phyloP scores from a whole-genome alignment of 2,888 invertebrate species.

The Elgonia sp. region DNA sequence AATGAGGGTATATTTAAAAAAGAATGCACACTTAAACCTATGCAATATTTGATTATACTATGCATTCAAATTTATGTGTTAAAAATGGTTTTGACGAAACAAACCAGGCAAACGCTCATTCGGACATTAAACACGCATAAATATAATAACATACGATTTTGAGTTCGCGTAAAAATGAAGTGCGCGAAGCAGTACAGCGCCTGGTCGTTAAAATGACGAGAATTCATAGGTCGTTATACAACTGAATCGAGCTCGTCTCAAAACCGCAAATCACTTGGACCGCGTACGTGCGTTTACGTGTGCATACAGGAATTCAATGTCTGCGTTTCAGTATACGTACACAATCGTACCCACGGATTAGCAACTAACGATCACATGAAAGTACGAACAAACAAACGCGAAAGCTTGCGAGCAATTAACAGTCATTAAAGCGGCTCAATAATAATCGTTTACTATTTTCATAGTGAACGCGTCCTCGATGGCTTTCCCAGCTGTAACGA shows the following conservation, averaged over 20 bases:
- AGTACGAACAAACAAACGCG: slow-evolving; percentile 67
- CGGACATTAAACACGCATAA: slow-evolving; percentile 49
- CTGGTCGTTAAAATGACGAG: slow-evolving; percentile 67
- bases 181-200: slow-evolving; percentile 23
- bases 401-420: slow-evolving; percentile 73
- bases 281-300: slow-evolving; percentile 26
- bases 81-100: slow-evolving; percentile 3
- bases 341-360: slow-evolving; percentile 48
- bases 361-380: slow-evolving; percentile 72
- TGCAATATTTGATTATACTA: not conserved
- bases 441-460: slow-evolving; percentile 69
- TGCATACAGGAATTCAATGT: slow-evolving; percentile 29
- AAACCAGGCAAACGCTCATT: not conserved
- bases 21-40: too few relatives aligned
- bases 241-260: slow-evolving; percentile 71
- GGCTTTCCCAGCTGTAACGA: slow-evolving; percentile 68
- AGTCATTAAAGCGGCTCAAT: slow-evolving; percentile 71
- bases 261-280: slow-evolving; percentile 77
- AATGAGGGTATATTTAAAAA: too few relatives aligned
- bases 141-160: slow-evolving; percentile 53
- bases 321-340: slow-evolving; percentile 40
- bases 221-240: slow-evolving; percentile 71
- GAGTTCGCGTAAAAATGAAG: slow-evolving; percentile 60
- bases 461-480: slow-evolving; percentile 25
- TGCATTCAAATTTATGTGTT: slow-evolving; percentile 21